Base-by-base conservation (phyloP, 2,888 invertebrate genomes). In the Mesoligia furuncula region DNA sequence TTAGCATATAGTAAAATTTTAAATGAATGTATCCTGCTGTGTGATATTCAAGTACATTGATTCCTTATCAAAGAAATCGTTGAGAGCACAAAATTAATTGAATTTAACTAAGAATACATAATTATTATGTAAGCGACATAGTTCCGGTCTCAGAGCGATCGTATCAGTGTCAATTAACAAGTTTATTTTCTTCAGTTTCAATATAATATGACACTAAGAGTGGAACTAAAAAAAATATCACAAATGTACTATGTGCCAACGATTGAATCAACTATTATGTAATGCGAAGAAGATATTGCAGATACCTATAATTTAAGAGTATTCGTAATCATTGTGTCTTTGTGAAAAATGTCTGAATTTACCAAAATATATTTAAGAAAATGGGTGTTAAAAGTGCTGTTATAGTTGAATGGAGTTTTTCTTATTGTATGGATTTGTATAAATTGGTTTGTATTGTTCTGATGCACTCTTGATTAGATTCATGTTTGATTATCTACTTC, bases 321-420 rank as follows among this genome's bases (percentile, higher is more conserved):
- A 89, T 86, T 86, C 80, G 80, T 88, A 88, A 87, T 89, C 86
- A 87, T 80, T 81, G 88, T 87, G 88, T 87, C 88, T 89, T 85
- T 87, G 88, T 87, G 83, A 84, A 87, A 88, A 87, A 89, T 87
- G 84, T 87, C 89, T 89, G 89, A 87, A 85, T 87, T 87, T 87
- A 89, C 84, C 88, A 85, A 87, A 81, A 79, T 87, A 87, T 82
- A 80, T 80, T 82, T 84, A 85, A 81, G 84, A 79, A 82, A 85
- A 61, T 83, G 81, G 51, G 51, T 87, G 81, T 87, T 74, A 59
- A 73, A 79, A 88, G 69, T 81, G 85, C 48, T 87, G 87, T 87
- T 80, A 80, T 83, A 81, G 74, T 79, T 79, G 67, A 75, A 82
- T 80, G 79, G 66, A 72, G 51, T 66, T 76, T 71, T 75, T 75